Evolutionary conservation across 2,113 vertebrate genomes (phyloP), one percentile per base, ranked within the genome.

Genomic region (Elephantulus edwardii): DNA sequence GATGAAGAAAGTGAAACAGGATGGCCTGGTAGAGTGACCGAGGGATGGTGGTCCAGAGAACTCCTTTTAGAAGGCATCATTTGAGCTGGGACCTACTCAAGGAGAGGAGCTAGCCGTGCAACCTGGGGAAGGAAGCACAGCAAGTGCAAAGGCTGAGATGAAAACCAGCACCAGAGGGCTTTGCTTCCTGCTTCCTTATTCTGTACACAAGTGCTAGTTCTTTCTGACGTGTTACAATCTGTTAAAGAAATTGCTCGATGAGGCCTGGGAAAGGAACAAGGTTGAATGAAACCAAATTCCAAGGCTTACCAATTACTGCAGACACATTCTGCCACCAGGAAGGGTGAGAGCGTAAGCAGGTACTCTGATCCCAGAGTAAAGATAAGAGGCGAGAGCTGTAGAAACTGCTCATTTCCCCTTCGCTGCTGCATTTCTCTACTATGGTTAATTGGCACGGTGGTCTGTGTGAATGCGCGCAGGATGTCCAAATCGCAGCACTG

Each of bases 401-500:
- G 74, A 76, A 50, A n/a, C 10, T 1, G 10, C 35, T 24, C 12
- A 12, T 8, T 3, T 1, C 22, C 30, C n/a, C 76, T 9, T 1
- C 2, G 66, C 14, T 4, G 71, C 35, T 3, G 16, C 38, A 20
- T 30, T 52, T 62, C 48, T 16, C 46, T 33, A 6, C 71, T 16
- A 13, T n/a, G 46, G 76, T 5, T 80, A 77, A 86, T 1, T 68
- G 92, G 91, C 78, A 79, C 40, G 76, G 83, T 46, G 1, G 86
- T 58, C 48, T 1, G 0, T 16, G 82, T 33, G 93, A 79, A 56
- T 6, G 79, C 48, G 58, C 0, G 4, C 52, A 38, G 92, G 90
- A 68, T 24, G 44, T 70, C 85, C 83, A 92, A 17, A 92, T 90
- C 8, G 46, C 88, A 93, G 88, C 88, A 85, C 96, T 88, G 81